A percentile compares a stretch with the other conserved stretches of the same genome.
Evolutionary conservation across 2,113 vertebrate species (phyloP).

Genomic region (Kryptolebias marmoratus): DNA sequence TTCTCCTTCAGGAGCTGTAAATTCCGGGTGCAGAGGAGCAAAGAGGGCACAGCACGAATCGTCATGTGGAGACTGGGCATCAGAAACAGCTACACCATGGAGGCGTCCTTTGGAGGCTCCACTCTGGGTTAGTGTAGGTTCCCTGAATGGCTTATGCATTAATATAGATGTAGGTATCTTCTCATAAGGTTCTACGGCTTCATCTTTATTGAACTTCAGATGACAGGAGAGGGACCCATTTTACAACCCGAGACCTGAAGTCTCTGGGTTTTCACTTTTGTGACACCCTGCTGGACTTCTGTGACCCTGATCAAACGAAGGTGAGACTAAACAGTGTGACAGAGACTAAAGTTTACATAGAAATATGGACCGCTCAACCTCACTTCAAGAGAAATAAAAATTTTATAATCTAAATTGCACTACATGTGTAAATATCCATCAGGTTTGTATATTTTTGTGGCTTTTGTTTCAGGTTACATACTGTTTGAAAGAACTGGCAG

Average conservation of each 20-base stretch:
- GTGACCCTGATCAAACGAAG: conserved; percentile 88
- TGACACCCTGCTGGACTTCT: conserved; percentile 93
- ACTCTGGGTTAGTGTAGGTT: conserved; percentile 82
- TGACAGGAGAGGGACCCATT: conserved; percentile 85
- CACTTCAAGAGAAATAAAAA: background rate
- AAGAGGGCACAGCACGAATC: conserved; percentile 89
- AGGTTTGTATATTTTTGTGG: background rate
- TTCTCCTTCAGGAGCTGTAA: conserved; percentile 93
- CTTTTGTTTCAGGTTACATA: conserved; percentile 54
- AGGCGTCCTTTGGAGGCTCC: conserved; percentile 90
- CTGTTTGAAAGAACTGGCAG: conserved; percentile 78
- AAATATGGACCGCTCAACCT: background rate
- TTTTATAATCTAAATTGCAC: background rate
- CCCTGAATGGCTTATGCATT: background rate
- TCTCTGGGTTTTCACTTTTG: conserved; percentile 88
- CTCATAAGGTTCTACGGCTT: background rate
- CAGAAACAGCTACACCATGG: conserved; percentile 93
- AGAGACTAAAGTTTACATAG: background rate
- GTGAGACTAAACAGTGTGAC: conserved; percentile 62
- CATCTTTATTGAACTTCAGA: conserved; percentile 71
- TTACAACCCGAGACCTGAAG: conserved; percentile 86
- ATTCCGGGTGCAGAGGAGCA: conserved; percentile 90
- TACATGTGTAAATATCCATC: background rate
- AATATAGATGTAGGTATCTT: background rate
- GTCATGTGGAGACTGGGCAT: conserved; percentile 93